These are phyloP conservation scores for Danio aesculapii DNA, from an alignment of 2,797 vertebrate species.

Conservation along the genomic window DNA sequence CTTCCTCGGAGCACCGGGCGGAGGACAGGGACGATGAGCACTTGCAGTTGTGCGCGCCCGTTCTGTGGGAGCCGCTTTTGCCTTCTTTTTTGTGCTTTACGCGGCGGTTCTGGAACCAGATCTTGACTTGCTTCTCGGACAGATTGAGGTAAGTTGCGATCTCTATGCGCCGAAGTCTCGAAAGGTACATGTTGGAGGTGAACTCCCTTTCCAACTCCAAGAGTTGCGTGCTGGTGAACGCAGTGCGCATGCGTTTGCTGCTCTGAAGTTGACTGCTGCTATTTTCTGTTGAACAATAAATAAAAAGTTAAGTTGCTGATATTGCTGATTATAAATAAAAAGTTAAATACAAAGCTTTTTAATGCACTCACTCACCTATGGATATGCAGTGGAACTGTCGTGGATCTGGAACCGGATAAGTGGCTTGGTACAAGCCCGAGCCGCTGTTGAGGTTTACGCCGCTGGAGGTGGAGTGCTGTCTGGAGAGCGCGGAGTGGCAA, in stretches of 20 bases:
- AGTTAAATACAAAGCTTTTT: background rate
- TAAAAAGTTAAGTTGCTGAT: background rate
- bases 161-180: constrained; percentile 96
- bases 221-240: constrained; percentile 98
- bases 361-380: constrained; percentile 85
- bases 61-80: constrained; percentile 86
- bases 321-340: background rate
- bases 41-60: constrained; percentile 88
- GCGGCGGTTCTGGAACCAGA: constrained; percentile 99
- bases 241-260: constrained; percentile 98
- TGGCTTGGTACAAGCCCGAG: constrained; percentile 90
- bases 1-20: constrained; percentile 89
- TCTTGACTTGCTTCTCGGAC: constrained; percentile 98
- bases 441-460: constrained; percentile 85
- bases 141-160: constrained; percentile 98
- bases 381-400: constrained; percentile 98
- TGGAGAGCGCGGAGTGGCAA: constrained; percentile 89
- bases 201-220: constrained; percentile 97
- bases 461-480: constrained; percentile 87
- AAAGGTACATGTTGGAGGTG: constrained; percentile 98
- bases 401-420: constrained; percentile 92
- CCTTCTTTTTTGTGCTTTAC: constrained; percentile 99
- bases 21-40: constrained; percentile 91
- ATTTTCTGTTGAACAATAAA: constrained; percentile 80
- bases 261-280: constrained; percentile 91